Percentiles rank a stretch among this genome's conserved stretches.
Evolutionary conservation across 2,888 invertebrate genomes (phyloP).

Genomic region (Spodoptera picta): DNA sequence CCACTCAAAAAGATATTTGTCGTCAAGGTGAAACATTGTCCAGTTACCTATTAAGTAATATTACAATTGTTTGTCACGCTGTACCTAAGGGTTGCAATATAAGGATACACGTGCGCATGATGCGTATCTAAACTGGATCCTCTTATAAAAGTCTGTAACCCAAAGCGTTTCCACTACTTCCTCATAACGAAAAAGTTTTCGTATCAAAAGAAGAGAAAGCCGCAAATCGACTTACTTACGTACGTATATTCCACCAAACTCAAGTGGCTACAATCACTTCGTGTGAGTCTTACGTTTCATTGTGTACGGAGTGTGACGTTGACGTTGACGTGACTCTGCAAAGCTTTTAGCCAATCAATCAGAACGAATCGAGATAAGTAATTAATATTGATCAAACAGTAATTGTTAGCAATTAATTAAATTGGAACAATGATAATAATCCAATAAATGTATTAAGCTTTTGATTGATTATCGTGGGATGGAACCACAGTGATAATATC

Average conservation of each 20-base stretch:
- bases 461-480: constrained; percentile 6
- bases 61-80: too few species aligned
- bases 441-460: not conserved
- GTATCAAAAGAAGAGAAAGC: too few species aligned
- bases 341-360: constrained; percentile 19
- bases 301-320: not conserved
- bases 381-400: constrained; percentile 24
- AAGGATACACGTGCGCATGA: too few species aligned
- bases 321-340: not conserved
- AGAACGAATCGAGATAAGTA: constrained; percentile 10
- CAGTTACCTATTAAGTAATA: too few species aligned
- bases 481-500: not conserved
- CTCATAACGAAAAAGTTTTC: too few species aligned
- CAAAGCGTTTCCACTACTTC: too few species aligned
- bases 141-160: too few species aligned
- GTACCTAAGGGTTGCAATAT: too few species aligned
- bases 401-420: constrained; percentile 23
- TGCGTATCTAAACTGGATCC: too few species aligned
- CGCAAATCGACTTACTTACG: too few species aligned
- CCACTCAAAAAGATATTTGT: too few species aligned
- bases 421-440: constrained; percentile 17
- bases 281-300: not conserved
- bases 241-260: not conserved
- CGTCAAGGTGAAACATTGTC: too few species aligned
- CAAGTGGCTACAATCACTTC: not conserved